phyloP scores from a whole-genome alignment of 2,797 vertebrate genomes.

The Crenuchus spilurus region DNA sequence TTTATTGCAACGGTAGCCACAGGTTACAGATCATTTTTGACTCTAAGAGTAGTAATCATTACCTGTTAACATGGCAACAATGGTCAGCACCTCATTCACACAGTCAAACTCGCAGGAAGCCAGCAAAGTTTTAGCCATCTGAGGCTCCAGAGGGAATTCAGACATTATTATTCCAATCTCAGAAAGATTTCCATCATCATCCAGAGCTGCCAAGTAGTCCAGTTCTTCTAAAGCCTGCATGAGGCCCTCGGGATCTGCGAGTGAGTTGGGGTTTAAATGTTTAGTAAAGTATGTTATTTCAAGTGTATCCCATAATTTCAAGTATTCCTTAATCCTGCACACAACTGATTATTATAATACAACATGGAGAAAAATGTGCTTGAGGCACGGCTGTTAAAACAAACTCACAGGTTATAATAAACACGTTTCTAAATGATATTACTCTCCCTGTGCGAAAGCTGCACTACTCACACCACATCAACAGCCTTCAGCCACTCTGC shows the following conservation, averaged over 20 bases:
- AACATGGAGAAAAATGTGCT: background rate
- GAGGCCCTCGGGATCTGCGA: constrained; percentile 85
- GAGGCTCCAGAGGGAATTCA: constrained; percentile 89
- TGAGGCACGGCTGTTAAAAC: background rate
- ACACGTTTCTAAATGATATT: background rate
- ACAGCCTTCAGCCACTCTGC: constrained; percentile 13
- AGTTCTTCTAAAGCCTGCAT: constrained; percentile 93
- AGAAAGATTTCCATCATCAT: constrained; percentile 88
- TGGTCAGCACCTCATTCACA: constrained; percentile 86
- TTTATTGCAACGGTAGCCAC: background rate
- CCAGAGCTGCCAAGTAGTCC: constrained; percentile 89
- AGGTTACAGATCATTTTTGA: background rate
- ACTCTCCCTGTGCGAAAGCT: background rate
- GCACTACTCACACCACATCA: background rate
- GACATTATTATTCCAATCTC: constrained; percentile 95
- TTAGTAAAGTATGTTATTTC: background rate
- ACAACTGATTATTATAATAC: background rate
- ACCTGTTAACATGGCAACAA: constrained; percentile 92
- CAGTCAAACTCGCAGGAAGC: constrained; percentile 92
- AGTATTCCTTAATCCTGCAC: too few relatives aligned
- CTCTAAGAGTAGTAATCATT: constrained; percentile 36
- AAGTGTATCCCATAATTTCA: background rate
- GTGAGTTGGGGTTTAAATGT: background rate
- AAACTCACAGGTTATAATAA: too few relatives aligned
- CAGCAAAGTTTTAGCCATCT: constrained; percentile 87